phyloP scores from a whole-genome alignment of 2,888 invertebrate genomes.

The Philaethria dido region DNA sequence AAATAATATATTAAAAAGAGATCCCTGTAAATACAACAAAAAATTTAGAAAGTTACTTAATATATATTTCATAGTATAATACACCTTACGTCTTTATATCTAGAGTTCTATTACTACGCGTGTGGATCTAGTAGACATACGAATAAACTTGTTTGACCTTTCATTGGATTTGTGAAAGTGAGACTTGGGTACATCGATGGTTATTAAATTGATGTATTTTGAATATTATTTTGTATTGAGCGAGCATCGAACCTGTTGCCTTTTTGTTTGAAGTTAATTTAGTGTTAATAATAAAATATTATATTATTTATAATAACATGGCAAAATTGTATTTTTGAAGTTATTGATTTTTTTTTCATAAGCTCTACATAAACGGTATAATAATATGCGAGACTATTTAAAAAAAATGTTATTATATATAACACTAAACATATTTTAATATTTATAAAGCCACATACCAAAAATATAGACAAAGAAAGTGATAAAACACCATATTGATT shows the following conservation, averaged over 20 bases:
- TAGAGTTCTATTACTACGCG: conserved; percentile 45
- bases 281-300: too few species aligned
- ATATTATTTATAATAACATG: too few species aligned
- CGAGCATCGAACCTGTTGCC: neutral
- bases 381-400: too few species aligned
- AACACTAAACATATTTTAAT: too few species aligned
- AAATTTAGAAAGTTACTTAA: conserved; percentile 68
- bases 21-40: conserved; percentile 48
- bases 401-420: too few species aligned
- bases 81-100: neutral
- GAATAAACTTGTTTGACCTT: conserved; percentile 64
- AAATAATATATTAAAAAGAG: conserved; percentile 19
- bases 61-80: conserved; percentile 37
- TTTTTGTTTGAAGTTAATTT: neutral
- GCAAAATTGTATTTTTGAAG: too few species aligned
- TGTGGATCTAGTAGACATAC: conserved; percentile 44
- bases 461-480: too few species aligned
- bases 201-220: conserved; percentile 13
- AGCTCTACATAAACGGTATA: too few species aligned
- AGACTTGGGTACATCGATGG: conserved; percentile 39
- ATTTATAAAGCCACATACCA: too few species aligned
- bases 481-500: too few species aligned
- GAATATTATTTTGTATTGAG: neutral
- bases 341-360: too few species aligned
- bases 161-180: conserved; percentile 70